Evolutionary conservation across 2,113 vertebrate species (phyloP).

Genomic region (Phalacrocorax brasilianus): DNA sequence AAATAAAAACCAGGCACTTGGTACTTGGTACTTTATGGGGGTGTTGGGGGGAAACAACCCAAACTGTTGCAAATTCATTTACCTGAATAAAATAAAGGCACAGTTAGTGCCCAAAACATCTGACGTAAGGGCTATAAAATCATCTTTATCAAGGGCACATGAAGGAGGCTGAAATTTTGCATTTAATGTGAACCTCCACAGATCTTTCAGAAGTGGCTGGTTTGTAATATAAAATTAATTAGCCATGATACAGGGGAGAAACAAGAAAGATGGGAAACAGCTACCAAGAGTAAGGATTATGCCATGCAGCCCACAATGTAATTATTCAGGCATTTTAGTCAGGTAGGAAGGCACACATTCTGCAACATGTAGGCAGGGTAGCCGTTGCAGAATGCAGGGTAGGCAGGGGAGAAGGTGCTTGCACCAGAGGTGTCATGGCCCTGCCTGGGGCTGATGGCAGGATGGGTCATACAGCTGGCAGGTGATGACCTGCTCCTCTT

Average conservation of each 20-base stretch:
- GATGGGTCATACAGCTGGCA: not conserved
- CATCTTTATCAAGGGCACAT: not conserved
- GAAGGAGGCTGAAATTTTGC: not conserved
- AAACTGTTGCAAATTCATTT: not conserved
- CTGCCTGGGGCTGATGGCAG: not conserved
- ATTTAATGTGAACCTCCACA: not conserved
- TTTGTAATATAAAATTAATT: conserved; percentile 36
- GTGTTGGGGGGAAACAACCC: not conserved
- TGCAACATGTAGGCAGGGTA: not conserved
- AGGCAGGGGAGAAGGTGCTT: not conserved
- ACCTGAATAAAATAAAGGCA: not conserved
- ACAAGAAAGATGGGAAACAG: not conserved
- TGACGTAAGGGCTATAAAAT: not conserved
- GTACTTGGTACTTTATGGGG: not conserved
- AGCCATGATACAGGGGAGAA: not conserved
- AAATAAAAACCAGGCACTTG: not conserved
- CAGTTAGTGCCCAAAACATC: not conserved
- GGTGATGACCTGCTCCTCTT: not conserved
- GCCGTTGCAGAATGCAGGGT: not conserved
- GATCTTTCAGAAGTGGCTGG: not conserved
- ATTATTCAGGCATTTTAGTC: not conserved
- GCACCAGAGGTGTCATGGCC: not conserved
- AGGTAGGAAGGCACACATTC: not conserved
- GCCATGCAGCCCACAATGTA: not conserved
- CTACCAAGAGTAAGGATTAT: not conserved